Evolutionary conservation across 1,140 invertebrate species (phyloP).

Genomic region (Hetaerina americana): DNA sequence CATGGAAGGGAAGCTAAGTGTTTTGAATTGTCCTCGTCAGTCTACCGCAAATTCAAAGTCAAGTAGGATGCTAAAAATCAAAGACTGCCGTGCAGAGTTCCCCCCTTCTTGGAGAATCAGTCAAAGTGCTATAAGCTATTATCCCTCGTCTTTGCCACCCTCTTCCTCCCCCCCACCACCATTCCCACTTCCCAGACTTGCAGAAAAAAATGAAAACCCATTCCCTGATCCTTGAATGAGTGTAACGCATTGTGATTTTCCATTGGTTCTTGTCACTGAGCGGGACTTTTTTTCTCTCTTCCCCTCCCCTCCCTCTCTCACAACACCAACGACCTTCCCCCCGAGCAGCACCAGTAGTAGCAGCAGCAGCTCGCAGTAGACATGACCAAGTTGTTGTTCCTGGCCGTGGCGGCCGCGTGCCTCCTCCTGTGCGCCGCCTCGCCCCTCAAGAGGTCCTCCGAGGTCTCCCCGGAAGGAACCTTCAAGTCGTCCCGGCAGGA

Average conservation of each 20-base stretch:
- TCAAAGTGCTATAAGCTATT: too few relatives aligned
- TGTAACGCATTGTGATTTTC: neutral
- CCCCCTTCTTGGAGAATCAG: too few relatives aligned
- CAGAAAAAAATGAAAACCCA: neutral
- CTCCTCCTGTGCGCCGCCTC: neutral
- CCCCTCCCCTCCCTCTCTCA: neutral
- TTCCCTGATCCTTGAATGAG: neutral
- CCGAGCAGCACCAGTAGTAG: neutral
- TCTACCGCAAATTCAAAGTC: too few relatives aligned
- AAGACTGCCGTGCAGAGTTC: too few relatives aligned
- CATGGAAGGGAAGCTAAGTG: too few relatives aligned
- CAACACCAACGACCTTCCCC: neutral
- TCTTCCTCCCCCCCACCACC: too few relatives aligned
- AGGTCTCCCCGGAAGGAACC: neutral
- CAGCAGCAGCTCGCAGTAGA: neutral
- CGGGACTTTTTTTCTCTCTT: neutral
- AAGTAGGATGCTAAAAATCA: too few relatives aligned
- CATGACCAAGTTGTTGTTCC: neutral
- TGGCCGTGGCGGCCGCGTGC: neutral
- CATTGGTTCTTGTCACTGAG: neutral
- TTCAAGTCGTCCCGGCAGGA: neutral
- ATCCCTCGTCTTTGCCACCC: too few relatives aligned
- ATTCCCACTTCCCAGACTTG: too few relatives aligned
- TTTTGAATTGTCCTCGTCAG: too few relatives aligned
- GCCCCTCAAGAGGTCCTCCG: neutral